Evolutionary conservation across 1,140 invertebrate species (phyloP), one percentile per base, ranked within the genome.

Genomic region (Drusus annulatus): DNA sequence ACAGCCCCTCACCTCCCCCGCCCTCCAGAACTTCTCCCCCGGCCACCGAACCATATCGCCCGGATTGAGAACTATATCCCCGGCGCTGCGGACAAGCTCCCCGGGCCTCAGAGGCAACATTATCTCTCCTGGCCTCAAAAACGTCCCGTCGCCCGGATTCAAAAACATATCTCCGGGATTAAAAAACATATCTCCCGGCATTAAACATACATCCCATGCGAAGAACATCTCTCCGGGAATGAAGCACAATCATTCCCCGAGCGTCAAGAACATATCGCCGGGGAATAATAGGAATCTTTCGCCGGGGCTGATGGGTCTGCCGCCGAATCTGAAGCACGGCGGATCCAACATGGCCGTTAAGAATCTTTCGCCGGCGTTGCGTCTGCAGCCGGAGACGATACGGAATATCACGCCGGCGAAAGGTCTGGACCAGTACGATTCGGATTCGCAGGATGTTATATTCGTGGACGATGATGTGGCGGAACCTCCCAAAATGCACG

Each of bases 401-500:
- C 0, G 87, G 78, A 80, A 71, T 58, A 71, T 77, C 13, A 79
- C 76, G 1, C 77, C 71, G 19, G 63, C 82, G 1, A 84, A 80
- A 21, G 75, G 21, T 6, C 16, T 8, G 4, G 82, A 83, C 51
- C 25, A 58, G 16, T 84, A 90, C 86, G 89, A 90, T 84, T 90
- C 89, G 21, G 89, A 90, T 84, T 90, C 89, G 7, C 87, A 90
- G 85, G 89, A 89, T 84, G 89, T 90, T 76, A 90, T 90, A 83
- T 85, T 90, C 60, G 88, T 89, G 83, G 89, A 90, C 83, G 88
- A 89, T 80, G 75, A 52, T 76, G 81, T 74, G 36, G 76, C 69
- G n/a, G 71, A 62, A n/a, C 73, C 63, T n/a, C 60, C 75, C 19
- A 52, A 16, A 31, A 19, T 54, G 23, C 19, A 62, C 21, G 87